phyloP scores from a whole-genome alignment of 2,797 vertebrate species.

The Spheniscus humboldti region DNA sequence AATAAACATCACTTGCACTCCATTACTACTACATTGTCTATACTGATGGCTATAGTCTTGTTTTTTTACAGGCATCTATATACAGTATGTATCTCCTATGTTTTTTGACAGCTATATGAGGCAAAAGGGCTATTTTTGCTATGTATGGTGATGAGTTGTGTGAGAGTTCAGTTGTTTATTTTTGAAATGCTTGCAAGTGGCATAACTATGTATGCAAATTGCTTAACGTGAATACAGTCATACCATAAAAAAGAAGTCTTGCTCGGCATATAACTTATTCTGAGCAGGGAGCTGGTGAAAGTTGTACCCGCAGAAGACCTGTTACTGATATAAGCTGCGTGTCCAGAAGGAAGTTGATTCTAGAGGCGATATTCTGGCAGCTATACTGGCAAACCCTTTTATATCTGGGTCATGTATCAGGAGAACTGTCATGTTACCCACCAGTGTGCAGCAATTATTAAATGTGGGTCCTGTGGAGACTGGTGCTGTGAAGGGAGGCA shows the following conservation, averaged over 20 bases:
- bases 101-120: neutral
- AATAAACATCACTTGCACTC: neutral
- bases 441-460: neutral
- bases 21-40: neutral
- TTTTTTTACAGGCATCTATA: neutral
- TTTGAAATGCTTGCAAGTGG: neutral
- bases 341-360: neutral
- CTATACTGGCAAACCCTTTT: neutral
- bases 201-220: neutral
- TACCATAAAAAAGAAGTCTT: neutral
- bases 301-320: neutral
- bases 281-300: neutral
- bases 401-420: neutral
- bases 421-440: neutral
- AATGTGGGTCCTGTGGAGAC: neutral
- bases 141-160: neutral
- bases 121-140: neutral
- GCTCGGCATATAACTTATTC: neutral
- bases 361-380: neutral
- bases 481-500: neutral
- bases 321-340: neutral
- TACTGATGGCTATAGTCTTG: neutral
- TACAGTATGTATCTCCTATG: rapidly evolving
- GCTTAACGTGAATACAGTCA: neutral
- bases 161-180: neutral